phyloP scores from a whole-genome alignment of 2,888 invertebrate genomes.

The Adineta ricciae region DNA sequence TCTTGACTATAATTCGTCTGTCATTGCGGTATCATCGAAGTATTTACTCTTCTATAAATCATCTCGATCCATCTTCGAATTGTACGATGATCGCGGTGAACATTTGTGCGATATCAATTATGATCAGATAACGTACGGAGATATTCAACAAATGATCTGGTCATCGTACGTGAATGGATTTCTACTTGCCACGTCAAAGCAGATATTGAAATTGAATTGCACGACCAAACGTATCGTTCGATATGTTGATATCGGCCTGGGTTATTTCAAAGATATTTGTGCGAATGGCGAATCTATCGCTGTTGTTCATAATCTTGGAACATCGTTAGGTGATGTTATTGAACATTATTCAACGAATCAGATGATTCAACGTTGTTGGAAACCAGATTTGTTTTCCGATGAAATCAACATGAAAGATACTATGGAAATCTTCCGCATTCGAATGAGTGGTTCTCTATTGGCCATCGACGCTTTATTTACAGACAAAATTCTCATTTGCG shows the following conservation, averaged over 20 bases:
- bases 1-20: not conserved
- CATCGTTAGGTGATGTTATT: conserved; percentile 8
- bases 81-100: not conserved
- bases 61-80: not conserved
- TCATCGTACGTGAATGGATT: not conserved
- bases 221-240: not conserved
- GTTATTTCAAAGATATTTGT: not conserved
- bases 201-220: not conserved
- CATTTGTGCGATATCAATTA: not conserved
- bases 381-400: not conserved
- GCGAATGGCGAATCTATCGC: not conserved
- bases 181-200: not conserved
- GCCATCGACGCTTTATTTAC: not conserved
- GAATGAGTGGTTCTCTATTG: not conserved
- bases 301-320: not conserved
- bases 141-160: not conserved
- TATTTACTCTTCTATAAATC: not conserved
- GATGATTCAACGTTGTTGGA: conserved; percentile 1
- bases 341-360: not conserved
- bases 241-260: not conserved
- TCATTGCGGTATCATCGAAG: not conserved
- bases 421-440: not conserved
- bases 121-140: not conserved
- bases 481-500: not conserved
- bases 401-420: not conserved